phyloP scores from a whole-genome alignment of 2,113 vertebrate species.

The Rafetus swinhoei region DNA sequence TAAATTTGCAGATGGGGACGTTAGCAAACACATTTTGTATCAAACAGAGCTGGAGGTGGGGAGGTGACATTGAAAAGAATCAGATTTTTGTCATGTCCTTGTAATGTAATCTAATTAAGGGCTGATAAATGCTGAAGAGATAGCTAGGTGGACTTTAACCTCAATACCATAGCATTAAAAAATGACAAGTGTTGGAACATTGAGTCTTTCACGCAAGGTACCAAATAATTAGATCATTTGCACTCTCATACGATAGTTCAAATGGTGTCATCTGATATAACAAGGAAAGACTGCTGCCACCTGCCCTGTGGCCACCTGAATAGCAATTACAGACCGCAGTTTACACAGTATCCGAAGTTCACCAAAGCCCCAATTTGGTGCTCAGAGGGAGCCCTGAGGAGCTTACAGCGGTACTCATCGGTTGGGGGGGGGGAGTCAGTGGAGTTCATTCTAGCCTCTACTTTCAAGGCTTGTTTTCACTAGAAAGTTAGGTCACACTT shows the following conservation, averaged over 20 bases:
- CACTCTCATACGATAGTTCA: not conserved
- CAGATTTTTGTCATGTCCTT: not conserved
- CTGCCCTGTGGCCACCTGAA: not conserved
- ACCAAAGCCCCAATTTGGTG: not conserved
- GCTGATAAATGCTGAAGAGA: not conserved
- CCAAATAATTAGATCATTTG: slow-evolving; percentile 1
- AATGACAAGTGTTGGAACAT: not conserved
- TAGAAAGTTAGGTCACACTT: not conserved
- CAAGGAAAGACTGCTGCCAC: not conserved
- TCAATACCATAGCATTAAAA: not conserved
- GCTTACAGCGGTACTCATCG: not conserved
- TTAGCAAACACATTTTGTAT: not conserved
- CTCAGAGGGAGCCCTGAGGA: not conserved
- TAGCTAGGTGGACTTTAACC: not conserved
- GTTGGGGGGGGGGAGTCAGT: not conserved
- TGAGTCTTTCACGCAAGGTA: not conserved
- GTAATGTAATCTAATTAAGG: not conserved
- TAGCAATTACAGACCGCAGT: not conserved
- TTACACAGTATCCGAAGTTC: not conserved
- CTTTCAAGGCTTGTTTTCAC: not conserved
- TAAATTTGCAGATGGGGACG: not conserved
- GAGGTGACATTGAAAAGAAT: not conserved
- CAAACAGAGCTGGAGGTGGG: not conserved
- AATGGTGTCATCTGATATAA: not conserved
- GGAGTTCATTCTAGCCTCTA: not conserved